Conservation (phyloP, 2,888 invertebrate species). For the Cantharis flavilabris region DNA sequence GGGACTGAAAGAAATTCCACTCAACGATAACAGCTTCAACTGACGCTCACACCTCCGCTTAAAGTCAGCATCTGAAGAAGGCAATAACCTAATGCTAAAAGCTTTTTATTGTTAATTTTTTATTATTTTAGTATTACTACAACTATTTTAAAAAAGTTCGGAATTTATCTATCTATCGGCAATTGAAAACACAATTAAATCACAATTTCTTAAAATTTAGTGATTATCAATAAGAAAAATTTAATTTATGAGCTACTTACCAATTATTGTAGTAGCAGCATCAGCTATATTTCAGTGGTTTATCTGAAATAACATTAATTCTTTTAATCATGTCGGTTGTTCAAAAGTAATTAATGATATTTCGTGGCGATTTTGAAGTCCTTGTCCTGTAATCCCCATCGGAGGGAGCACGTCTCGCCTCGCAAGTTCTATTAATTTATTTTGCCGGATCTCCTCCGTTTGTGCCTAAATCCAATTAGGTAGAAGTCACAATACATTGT, state of each 20-base stretch:
- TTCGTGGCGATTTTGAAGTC: conserved; percentile 50
- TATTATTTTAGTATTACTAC: too few relatives aligned
- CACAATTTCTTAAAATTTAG: too few relatives aligned
- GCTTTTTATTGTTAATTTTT: too few relatives aligned
- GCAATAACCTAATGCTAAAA: too few relatives aligned
- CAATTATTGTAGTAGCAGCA: background rate
- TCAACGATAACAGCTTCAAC: too few relatives aligned
- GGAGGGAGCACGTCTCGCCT: conserved; percentile 42
- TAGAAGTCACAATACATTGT: conserved; percentile 51
- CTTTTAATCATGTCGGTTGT: conserved; percentile 19
- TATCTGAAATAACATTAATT: conserved; percentile 11
- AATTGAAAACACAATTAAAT: too few relatives aligned
- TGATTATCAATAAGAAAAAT: background rate
- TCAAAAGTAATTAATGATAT: conserved; percentile 48
- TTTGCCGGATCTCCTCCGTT: conserved; percentile 42
- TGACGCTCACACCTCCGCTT: too few relatives aligned
- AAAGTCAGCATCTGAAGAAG: too few relatives aligned
- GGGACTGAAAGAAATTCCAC: too few relatives aligned
- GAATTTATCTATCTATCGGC: too few relatives aligned
- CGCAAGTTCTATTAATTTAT: conserved; percentile 50
- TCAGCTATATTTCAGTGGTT: conserved; percentile 4
- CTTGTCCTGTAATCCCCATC: conserved; percentile 42
- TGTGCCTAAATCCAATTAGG: conserved; percentile 52
- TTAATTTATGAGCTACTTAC: background rate
- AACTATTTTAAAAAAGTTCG: too few relatives aligned